A percentile compares a stretch with the other conserved stretches of the same genome.
These are phyloP conservation scores for Paragorgia papillata DNA, from an alignment of 92 coral and sea anemone genomes.

Conservation along the genomic window DNA sequence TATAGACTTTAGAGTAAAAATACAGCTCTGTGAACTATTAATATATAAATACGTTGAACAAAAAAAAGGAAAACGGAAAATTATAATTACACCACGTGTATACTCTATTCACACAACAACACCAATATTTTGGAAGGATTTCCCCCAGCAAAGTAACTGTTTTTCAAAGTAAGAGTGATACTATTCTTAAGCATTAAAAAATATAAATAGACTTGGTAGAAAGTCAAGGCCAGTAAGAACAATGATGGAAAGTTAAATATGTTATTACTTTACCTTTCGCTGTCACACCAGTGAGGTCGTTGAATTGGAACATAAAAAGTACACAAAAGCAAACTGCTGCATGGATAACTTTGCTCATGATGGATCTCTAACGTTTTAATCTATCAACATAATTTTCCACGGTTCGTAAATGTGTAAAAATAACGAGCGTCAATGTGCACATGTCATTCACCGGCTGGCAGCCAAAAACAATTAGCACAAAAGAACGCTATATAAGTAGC, in stretches of 20 bases:
- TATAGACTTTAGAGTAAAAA: no score
- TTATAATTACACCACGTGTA: no score
- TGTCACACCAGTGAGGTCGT: neutral
- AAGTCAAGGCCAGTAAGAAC: neutral
- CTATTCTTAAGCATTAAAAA: no score
- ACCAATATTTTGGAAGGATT: no score
- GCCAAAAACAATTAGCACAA: neutral
- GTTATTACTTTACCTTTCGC: neutral
- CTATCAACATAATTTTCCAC: neutral
- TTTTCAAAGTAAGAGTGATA: no score
- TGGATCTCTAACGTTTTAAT: neutral
- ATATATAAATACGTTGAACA: no score
- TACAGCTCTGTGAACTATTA: no score
- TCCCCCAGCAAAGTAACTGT: no score
- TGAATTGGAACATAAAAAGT: neutral
- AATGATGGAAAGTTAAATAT: neutral
- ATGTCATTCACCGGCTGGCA: neutral
- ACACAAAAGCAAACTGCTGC: neutral
- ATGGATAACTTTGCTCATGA: neutral
- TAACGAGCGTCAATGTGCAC: neutral
- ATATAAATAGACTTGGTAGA: no score
- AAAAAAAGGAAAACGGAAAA: no score
- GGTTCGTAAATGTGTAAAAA: neutral
- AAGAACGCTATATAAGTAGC: neutral
- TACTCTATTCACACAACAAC: no score